A percentile compares a stretch with the other conserved stretches of the same genome.
These are phyloP conservation scores for Oligia fasciuncula DNA, from an alignment of 2,888 invertebrate genomes.

Conservation along the genomic window DNA sequence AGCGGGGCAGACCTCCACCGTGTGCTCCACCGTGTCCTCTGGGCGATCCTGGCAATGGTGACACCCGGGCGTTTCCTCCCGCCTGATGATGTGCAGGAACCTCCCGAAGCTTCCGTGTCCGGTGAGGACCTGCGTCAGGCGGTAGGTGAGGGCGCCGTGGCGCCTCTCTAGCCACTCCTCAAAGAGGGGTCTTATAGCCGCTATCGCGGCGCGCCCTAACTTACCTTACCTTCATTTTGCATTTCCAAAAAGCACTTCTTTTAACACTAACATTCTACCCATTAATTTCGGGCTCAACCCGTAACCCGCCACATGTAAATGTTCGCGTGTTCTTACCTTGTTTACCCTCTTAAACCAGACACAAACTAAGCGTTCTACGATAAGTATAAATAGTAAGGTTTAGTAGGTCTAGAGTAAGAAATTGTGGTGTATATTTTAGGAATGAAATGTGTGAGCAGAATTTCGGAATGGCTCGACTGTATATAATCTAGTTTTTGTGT, in stretches of 20 bases:
- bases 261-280: not conserved
- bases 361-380: conserved; percentile 19
- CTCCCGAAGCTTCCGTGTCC: too few relatives aligned
- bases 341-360: conserved; percentile 25
- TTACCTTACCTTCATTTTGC: not conserved
- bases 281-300: conserved; percentile 36
- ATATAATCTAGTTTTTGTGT: conserved; percentile 1
- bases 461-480: not conserved
- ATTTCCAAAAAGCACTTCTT: not conserved
- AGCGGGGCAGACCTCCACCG: too few relatives aligned
- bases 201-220: too few relatives aligned
- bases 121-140: too few relatives aligned
- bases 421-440: conserved; percentile 17
- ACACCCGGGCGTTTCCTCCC: too few relatives aligned
- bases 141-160: too few relatives aligned
- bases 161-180: too few relatives aligned
- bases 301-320: conserved; percentile 29
- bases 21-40: too few relatives aligned
- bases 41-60: too few relatives aligned
- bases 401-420: conserved; percentile 8
- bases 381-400: conserved; percentile 38
- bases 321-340: conserved; percentile 44
- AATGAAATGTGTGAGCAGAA: conserved; percentile 19
- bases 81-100: too few relatives aligned
- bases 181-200: too few relatives aligned